These are phyloP conservation scores for Dicrurus megarhynchus DNA, from an alignment of 2,113 vertebrate genomes.

Conservation along the genomic window DNA sequence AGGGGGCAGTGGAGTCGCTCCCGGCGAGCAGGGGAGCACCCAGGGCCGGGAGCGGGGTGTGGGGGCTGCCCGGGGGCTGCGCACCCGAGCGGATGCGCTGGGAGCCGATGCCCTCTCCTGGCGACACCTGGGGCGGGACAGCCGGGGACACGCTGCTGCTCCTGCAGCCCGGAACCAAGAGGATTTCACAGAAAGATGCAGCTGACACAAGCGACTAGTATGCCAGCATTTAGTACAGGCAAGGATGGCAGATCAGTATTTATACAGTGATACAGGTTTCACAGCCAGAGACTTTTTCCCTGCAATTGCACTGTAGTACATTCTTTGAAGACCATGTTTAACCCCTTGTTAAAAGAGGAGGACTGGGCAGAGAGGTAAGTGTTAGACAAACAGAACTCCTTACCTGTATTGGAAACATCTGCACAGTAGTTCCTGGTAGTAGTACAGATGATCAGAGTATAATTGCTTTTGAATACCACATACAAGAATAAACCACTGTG, in stretches of 20 bases:
- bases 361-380: not conserved
- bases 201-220: not conserved
- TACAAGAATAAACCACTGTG: not conserved
- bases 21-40: rapidly evolving
- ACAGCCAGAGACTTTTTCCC: not conserved
- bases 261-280: not conserved
- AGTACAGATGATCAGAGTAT: not conserved
- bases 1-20: not conserved
- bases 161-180: not conserved
- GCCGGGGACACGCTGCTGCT: not conserved
- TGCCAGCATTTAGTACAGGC: not conserved
- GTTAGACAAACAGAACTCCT: not conserved
- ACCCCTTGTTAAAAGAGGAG: not conserved
- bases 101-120: not conserved
- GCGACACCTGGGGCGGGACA: not conserved
- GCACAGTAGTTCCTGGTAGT: not conserved
- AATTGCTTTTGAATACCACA: not conserved
- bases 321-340: not conserved
- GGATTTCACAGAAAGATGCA: not conserved
- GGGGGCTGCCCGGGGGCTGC: rapidly evolving
- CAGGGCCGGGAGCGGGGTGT: rapidly evolving
- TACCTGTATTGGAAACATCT: not conserved
- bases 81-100: rapidly evolving
- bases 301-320: too few species aligned
- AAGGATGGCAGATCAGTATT: not conserved